phyloP scores from a whole-genome alignment of 2,113 vertebrate genomes.

The Microtus richardsoni region DNA sequence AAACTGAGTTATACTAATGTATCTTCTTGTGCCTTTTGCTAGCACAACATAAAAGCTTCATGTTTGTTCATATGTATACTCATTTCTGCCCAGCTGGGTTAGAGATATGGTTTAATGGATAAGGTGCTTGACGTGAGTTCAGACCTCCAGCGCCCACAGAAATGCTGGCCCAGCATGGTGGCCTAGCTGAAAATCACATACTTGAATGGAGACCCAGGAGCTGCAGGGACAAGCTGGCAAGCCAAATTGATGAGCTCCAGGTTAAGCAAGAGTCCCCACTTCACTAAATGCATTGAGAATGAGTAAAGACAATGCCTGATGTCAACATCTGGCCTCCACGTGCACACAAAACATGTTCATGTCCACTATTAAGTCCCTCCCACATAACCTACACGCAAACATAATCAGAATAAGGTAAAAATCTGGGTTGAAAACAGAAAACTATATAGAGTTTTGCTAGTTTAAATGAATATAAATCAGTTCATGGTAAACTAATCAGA shows the following conservation, averaged over 20 bases:
- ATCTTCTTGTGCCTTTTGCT: neutral
- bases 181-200: neutral
- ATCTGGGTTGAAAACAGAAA: neutral
- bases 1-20: neutral
- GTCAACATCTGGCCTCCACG: no score
- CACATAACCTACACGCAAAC: neutral
- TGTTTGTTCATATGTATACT: neutral
- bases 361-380: neutral
- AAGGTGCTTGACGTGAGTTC: neutral
- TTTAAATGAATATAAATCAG: constrained; percentile 38
- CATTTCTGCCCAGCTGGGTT: neutral
- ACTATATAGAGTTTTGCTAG: neutral
- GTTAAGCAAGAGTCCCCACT: neutral
- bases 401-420: neutral
- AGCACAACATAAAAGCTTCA: neutral
- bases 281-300: no score
- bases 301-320: neutral
- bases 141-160: neutral
- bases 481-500: neutral
- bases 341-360: neutral
- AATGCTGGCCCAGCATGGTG: neutral
- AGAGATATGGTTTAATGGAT: neutral
- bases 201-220: no score
- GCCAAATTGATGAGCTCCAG: neutral
- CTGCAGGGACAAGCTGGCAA: neutral